A percentile compares a stretch with the other conserved stretches of the same genome.
phyloP scores from a whole-genome alignment of 1,140 invertebrate species.

The Drosophila tropicalis region DNA sequence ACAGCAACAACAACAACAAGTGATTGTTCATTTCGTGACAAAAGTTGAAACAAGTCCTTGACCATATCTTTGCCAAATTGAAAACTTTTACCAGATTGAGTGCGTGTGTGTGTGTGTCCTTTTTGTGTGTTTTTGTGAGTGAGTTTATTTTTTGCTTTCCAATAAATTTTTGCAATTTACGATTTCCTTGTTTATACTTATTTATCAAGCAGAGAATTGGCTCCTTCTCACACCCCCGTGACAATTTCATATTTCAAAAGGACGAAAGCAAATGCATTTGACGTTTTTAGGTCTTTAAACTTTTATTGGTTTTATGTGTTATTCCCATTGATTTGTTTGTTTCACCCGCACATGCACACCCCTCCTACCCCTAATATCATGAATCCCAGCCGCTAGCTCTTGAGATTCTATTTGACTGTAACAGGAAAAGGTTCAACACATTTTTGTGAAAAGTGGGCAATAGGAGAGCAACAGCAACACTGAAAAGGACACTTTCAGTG shows the following conservation, averaged over 20 bases:
- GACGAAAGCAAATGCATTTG: conserved; percentile 67
- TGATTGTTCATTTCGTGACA: conserved; percentile 27
- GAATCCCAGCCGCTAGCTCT: no score
- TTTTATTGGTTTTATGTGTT: conserved; percentile 67
- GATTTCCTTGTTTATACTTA: conserved; percentile 41
- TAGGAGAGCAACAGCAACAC: background rate
- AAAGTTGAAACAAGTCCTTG: conserved; percentile 32
- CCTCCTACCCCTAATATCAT: background rate
- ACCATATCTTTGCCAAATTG: conserved; percentile 34
- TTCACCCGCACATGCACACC: conserved; percentile 13
- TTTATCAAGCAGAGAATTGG: conserved; percentile 9
- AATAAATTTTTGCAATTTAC: conserved; percentile 58
- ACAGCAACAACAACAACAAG: conserved; percentile 8
- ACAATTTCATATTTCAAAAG: conserved; percentile 74
- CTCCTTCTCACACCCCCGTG: conserved; percentile 12
- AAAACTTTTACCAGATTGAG: conserved; percentile 33
- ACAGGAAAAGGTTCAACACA: conserved; percentile 50
- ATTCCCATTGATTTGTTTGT: conserved; percentile 62
- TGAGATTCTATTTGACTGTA: conserved; percentile 20
- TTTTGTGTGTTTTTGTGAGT: background rate
- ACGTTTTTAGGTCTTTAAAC: conserved; percentile 75
- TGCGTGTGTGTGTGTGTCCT: conserved; percentile 26
- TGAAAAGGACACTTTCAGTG: conserved; percentile 65
- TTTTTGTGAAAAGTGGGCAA: conserved; percentile 18
- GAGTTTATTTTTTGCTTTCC: conserved; percentile 33